Evolutionary conservation across 2,113 vertebrate genomes (phyloP).

Genomic region (Thomomys bottae): DNA sequence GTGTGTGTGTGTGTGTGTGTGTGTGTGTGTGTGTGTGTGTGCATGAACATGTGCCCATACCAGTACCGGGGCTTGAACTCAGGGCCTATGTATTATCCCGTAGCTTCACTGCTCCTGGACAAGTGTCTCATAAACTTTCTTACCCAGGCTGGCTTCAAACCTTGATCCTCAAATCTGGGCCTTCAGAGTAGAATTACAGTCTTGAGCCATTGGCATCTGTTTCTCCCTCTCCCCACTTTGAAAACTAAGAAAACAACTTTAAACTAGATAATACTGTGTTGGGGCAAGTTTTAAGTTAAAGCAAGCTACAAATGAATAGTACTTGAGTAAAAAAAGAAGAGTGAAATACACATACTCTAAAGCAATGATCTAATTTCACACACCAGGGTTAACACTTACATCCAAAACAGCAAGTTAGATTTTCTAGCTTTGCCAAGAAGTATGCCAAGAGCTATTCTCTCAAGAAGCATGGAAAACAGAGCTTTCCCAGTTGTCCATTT

Average conservation of each 20-base stretch:
- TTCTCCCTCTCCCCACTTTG: no score
- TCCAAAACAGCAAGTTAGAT: background rate
- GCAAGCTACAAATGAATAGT: background rate
- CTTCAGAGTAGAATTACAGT: no score
- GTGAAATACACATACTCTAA: background rate
- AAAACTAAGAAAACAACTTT: background rate
- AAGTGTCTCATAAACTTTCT: no score
- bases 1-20: no score
- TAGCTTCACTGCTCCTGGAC: no score
- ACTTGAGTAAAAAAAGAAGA: background rate
- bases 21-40: no score
- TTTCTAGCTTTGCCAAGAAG: background rate
- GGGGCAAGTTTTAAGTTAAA: background rate
- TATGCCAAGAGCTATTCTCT: conserved; percentile 17
- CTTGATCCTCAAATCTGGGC: no score
- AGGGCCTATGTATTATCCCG: no score
- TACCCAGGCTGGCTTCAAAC: no score
- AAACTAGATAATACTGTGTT: background rate
- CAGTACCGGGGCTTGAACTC: no score
- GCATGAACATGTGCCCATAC: no score
- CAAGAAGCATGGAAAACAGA: conserved; percentile 56
- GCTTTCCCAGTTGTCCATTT: conserved; percentile 64
- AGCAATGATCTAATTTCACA: background rate
- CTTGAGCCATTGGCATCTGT: no score
- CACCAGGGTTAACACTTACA: background rate